Conservation (phyloP, 1,140 invertebrate species). For the Chionoecetes opilio region DNA sequence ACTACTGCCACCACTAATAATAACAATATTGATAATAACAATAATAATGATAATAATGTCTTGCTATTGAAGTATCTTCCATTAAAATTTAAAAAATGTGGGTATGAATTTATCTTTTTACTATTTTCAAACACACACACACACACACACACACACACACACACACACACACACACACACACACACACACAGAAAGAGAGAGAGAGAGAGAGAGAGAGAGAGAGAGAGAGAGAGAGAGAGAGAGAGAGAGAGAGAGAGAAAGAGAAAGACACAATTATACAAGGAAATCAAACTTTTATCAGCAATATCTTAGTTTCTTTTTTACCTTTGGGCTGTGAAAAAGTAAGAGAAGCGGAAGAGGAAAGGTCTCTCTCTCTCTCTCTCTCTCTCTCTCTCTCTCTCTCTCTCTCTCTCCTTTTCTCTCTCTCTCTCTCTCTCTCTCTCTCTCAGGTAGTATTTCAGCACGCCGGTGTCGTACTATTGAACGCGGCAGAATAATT, state of each 20-base stretch:
- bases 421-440: constrained; percentile 27
- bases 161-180: no score
- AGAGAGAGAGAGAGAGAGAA: not conserved
- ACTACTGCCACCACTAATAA: not conserved
- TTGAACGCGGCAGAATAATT: not conserved
- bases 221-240: not conserved
- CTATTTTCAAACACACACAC: not conserved
- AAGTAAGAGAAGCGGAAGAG: not conserved
- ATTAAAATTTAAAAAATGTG: no score
- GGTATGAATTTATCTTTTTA: not conserved
- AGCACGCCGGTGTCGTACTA: not conserved
- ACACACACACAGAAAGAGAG: no score
- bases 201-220: no score
- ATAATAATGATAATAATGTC: no score
- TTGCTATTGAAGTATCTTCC: no score
- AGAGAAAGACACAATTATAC: not conserved
- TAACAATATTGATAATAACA: not conserved
- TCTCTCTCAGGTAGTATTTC: constrained; percentile 8
- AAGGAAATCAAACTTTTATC: not conserved
- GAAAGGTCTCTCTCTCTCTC: not conserved
- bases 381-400: not conserved
- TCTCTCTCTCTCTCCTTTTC: constrained; percentile 1
- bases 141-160: not conserved
- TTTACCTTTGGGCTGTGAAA: not conserved
- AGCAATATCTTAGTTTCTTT: constrained; percentile 22